phyloP scores from a whole-genome alignment of 2,113 vertebrate species.

The Barnardius zonarius region DNA sequence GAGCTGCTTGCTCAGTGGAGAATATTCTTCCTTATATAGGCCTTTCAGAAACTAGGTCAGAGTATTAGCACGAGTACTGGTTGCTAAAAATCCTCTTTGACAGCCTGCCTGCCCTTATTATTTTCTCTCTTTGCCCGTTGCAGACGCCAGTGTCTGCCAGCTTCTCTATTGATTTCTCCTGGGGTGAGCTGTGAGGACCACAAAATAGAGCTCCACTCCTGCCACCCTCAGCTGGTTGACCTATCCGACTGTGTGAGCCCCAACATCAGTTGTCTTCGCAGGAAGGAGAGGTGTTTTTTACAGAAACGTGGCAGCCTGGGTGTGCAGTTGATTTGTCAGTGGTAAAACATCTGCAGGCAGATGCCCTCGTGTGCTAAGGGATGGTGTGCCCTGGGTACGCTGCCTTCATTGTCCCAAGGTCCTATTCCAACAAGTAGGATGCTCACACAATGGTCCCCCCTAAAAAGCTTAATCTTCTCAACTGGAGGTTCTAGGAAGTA shows the following conservation, averaged over 20 bases:
- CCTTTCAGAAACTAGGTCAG: slow-evolving; percentile 66
- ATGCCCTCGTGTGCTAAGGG: background rate
- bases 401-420: background rate
- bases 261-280: background rate
- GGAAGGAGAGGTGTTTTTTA: background rate
- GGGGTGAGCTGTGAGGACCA: background rate
- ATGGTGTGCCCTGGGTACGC: fast-evolving
- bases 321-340: background rate
- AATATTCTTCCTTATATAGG: slow-evolving; percentile 67
- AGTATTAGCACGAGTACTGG: slow-evolving; percentile 10
- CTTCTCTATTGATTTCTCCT: background rate
- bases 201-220: background rate
- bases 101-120: slow-evolving; percentile 39
- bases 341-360: background rate
- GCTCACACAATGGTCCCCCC: background rate
- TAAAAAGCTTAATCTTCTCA: background rate
- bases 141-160: background rate
- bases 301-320: background rate
- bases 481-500: background rate
- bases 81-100: slow-evolving; percentile 58
- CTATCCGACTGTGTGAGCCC: fast-evolving
- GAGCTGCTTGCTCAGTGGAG: slow-evolving; percentile 56
- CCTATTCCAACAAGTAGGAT: background rate
- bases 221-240: fast-evolving
- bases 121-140: background rate